Evolutionary conservation across 2,113 vertebrate species (phyloP).

Genomic region (Pangasianodon gigas): DNA sequence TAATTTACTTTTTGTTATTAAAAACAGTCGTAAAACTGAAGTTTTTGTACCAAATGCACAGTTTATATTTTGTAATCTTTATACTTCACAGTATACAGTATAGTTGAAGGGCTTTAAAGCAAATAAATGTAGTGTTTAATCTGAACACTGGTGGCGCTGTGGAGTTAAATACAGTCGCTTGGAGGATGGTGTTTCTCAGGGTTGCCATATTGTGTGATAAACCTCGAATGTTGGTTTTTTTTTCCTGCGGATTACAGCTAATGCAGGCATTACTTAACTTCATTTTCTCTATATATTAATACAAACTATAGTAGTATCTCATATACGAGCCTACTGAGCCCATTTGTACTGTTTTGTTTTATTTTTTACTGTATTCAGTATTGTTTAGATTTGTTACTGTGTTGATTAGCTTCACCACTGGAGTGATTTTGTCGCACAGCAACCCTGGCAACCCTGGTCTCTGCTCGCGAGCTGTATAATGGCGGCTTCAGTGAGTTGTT

Average conservation of each 20-base stretch:
- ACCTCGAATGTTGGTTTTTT: background rate
- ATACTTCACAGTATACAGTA: background rate
- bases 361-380: background rate
- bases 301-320: background rate
- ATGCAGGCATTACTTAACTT: background rate
- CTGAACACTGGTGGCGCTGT: background rate
- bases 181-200: background rate
- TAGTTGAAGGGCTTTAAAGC: background rate
- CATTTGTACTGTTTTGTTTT: rapidly evolving
- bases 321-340: background rate
- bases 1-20: background rate
- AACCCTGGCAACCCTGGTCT: background rate
- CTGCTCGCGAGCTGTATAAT: background rate
- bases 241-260: background rate
- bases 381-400: background rate
- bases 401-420: background rate
- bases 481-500: background rate
- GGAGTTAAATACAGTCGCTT: too few species aligned
- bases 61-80: background rate
- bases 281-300: background rate
- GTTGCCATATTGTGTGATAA: background rate
- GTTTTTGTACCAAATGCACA: background rate
- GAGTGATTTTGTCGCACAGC: background rate
- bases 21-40: background rate
- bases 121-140: background rate